These are phyloP conservation scores for Nilaparvata lugens DNA, from an alignment of 1,140 invertebrate species.

Conservation along the genomic window DNA sequence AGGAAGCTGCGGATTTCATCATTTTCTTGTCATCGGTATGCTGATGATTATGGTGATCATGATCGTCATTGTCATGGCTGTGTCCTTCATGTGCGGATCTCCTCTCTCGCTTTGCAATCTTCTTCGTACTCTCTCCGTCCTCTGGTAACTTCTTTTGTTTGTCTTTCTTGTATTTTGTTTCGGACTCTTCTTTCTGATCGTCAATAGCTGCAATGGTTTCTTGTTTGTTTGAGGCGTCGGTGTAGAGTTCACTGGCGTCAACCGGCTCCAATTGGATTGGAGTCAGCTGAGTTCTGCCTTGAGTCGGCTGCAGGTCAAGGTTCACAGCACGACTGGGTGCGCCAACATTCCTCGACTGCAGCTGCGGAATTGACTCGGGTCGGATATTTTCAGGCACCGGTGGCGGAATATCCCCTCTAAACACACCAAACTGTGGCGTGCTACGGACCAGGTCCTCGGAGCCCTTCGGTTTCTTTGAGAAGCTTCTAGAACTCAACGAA, in stretches of 20 bases:
- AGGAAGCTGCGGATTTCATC: no score
- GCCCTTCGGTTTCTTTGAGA: not conserved
- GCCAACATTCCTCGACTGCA: slow-evolving; percentile 17
- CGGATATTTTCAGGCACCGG: slow-evolving; percentile 34
- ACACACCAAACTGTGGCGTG: slow-evolving; percentile 59
- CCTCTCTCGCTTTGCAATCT: slow-evolving; percentile 28
- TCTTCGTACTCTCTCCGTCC: slow-evolving; percentile 19
- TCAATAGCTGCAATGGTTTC: slow-evolving; percentile 20
- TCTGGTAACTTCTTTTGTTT: slow-evolving; percentile 13
- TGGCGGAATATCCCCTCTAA: slow-evolving; percentile 57
- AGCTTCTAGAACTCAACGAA: not conserved
- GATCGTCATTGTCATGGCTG: slow-evolving; percentile 17
- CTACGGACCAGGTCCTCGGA: slow-evolving; percentile 33
- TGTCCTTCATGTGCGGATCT: slow-evolving; percentile 31
- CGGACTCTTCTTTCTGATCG: not conserved
- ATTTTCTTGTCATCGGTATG: slow-evolving; percentile 7
- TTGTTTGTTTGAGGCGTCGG: slow-evolving; percentile 9
- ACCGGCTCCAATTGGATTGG: slow-evolving; percentile 16
- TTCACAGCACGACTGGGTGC: not conserved
- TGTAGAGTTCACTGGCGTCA: slow-evolving; percentile 5
- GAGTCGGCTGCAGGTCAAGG: slow-evolving; percentile 23
- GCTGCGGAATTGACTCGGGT: slow-evolving; percentile 30
- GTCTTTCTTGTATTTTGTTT: slow-evolving; percentile 12
- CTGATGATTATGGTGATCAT: slow-evolving; percentile 21
- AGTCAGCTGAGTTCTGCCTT: slow-evolving; percentile 24